Evolutionary conservation across 2,888 invertebrate genomes (phyloP).

Genomic region (Yponomeuta sedellus): DNA sequence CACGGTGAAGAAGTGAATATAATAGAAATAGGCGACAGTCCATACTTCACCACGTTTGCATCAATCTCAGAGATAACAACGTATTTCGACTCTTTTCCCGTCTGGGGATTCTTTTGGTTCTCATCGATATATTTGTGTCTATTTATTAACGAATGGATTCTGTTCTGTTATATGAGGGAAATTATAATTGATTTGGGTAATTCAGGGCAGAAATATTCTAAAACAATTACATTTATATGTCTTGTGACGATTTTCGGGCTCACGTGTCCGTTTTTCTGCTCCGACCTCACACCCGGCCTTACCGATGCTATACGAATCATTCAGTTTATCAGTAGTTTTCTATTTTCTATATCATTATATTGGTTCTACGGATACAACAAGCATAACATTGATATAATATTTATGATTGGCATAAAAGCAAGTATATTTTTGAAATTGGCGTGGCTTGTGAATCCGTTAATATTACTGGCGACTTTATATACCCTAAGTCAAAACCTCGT

Average conservation of each 20-base stretch:
- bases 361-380: conserved; percentile 59
- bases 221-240: background rate
- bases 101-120: conserved; percentile 59
- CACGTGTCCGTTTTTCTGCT: conserved; percentile 37
- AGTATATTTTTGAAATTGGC: conserved; percentile 54
- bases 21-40: conserved; percentile 43
- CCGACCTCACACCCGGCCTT: conserved; percentile 47
- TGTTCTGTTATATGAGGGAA: conserved; percentile 44
- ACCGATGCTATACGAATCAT: conserved; percentile 45
- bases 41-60: conserved; percentile 46
- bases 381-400: conserved; percentile 59
- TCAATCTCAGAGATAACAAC: conserved; percentile 52
- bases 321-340: conserved; percentile 44
- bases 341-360: conserved; percentile 54
- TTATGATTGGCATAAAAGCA: conserved; percentile 65
- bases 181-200: conserved; percentile 26
- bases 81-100: conserved; percentile 46
- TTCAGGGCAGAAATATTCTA: background rate
- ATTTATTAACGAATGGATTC: conserved; percentile 48
- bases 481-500: background rate
- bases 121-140: conserved; percentile 44
- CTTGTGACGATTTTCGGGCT: background rate
- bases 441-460: conserved; percentile 53
- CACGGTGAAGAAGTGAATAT: conserved; percentile 59
- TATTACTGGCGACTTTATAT: conserved; percentile 24